Evolutionary conservation across 92 coral and sea anemone genomes (phyloP).

Genomic region (Micromussa lordhowensis): DNA sequence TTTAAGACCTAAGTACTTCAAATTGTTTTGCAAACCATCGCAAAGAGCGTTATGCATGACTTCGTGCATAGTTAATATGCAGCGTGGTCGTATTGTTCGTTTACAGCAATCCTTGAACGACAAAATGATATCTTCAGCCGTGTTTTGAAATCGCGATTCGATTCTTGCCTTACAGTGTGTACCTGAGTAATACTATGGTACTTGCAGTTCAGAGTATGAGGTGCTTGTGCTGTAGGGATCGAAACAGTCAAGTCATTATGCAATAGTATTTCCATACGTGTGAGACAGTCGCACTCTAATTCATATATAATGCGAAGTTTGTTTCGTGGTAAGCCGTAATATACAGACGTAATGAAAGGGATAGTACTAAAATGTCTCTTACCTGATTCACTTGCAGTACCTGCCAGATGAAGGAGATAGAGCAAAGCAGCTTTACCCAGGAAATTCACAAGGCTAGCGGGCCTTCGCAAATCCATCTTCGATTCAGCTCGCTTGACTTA

Average conservation of each 20-base stretch:
- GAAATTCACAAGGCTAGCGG: neutral
- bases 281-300: neutral
- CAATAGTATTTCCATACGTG: neutral
- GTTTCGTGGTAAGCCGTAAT: neutral
- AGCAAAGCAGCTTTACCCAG: neutral
- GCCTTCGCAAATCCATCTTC: neutral
- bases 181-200: neutral
- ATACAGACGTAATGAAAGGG: neutral
- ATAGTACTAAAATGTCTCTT: neutral
- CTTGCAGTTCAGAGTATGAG: neutral
- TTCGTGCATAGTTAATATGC: neutral
- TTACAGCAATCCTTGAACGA: neutral
- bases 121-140: neutral
- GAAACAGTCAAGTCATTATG: neutral
- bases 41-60: neutral
- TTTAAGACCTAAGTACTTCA: neutral
- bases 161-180: neutral
- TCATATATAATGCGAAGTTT: neutral
- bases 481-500: neutral
- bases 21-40: neutral
- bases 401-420: neutral
- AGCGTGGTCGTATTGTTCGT: neutral
- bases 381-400: conserved; percentile 16
- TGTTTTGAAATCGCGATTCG: neutral
- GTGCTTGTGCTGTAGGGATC: neutral